Evolutionary conservation across 1,140 invertebrate genomes (phyloP).

Genomic region (Lordiphosa collinella): DNA sequence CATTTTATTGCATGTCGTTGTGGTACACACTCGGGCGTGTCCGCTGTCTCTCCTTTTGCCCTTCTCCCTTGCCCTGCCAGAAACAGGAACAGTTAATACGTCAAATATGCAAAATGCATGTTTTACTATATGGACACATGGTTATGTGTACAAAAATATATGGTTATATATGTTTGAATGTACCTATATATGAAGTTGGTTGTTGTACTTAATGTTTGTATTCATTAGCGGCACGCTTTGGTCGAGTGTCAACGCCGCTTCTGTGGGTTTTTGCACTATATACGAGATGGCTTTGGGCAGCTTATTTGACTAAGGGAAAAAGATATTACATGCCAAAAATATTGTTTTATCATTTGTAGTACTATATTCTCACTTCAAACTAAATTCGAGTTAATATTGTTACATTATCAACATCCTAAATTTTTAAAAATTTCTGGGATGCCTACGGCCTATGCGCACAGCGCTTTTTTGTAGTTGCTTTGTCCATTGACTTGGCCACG

Average conservation of each 20-base stretch:
- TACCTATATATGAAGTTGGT: background rate
- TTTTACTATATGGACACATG: conserved; percentile 23
- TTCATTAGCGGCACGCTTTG: conserved; percentile 47
- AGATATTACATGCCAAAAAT: too few relatives aligned
- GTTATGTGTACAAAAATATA: conserved; percentile 12
- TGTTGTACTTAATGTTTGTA: conserved; percentile 24
- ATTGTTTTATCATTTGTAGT: too few relatives aligned
- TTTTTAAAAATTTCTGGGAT: too few relatives aligned
- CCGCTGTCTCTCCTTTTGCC: conserved; percentile 6
- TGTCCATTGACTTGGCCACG: too few relatives aligned
- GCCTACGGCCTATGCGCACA: too few relatives aligned
- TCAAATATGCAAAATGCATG: conserved; percentile 65
- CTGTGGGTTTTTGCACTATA: conserved; percentile 26
- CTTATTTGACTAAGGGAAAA: background rate
- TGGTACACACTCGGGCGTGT: conserved; percentile 19
- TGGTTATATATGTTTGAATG: conserved; percentile 14
- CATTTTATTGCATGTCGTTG: conserved; percentile 61
- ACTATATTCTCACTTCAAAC: too few relatives aligned
- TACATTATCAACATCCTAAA: too few relatives aligned
- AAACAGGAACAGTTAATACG: conserved; percentile 60
- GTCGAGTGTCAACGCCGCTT: conserved; percentile 44
- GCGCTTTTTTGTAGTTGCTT: too few relatives aligned
- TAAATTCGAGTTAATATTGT: too few relatives aligned
- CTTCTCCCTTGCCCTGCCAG: conserved; percentile 12
- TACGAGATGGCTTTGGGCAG: background rate